Evolutionary conservation across 2,113 vertebrate species (phyloP).

Genomic region (Heloderma charlesbogerti): DNA sequence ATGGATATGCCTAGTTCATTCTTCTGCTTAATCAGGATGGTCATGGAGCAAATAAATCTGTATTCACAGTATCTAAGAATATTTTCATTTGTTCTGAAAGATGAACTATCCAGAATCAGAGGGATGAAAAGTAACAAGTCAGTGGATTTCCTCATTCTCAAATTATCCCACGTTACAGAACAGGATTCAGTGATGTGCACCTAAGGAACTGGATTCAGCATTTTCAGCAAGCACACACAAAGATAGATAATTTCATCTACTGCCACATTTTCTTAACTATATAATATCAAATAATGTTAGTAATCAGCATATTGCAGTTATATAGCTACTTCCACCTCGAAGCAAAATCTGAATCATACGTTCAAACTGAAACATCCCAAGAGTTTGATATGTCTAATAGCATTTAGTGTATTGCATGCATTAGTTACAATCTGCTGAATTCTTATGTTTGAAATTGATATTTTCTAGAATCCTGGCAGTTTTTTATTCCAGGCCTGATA

Average conservation of each 20-base stretch:
- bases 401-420: not conserved
- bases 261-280: not conserved
- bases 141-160: not conserved
- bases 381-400: not conserved
- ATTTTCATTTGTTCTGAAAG: not conserved
- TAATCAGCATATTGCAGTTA: not conserved
- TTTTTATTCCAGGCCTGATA: not conserved
- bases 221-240: accelerated
- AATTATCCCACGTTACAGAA: not conserved
- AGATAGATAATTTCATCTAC: not conserved
- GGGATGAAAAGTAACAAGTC: not conserved
- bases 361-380: not conserved
- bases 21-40: not conserved
- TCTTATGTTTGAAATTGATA: not conserved
- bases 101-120: not conserved
- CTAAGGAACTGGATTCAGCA: not conserved
- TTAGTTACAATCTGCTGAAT: not conserved
- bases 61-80: not conserved
- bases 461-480: not conserved
- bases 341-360: conserved; percentile 24
- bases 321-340: not conserved
- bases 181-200: not conserved
- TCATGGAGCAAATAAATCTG: not conserved
- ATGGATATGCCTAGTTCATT: not conserved
- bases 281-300: conserved; percentile 12